Evolutionary conservation across 2,113 vertebrate genomes (phyloP).

Genomic region (Theristicus caerulescens): DNA sequence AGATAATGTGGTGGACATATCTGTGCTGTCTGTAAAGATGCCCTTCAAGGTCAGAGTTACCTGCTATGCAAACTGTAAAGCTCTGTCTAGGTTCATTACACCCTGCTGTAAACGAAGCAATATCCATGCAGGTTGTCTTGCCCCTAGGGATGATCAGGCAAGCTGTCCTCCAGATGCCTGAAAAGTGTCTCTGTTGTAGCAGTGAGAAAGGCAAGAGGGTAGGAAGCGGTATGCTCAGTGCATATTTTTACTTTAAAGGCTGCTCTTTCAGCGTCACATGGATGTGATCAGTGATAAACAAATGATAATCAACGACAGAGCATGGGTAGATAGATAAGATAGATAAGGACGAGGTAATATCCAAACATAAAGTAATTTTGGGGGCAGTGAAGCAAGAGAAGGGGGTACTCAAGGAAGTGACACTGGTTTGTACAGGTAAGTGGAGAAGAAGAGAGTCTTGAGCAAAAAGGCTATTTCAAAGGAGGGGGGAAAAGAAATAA

Average conservation of each 20-base stretch:
- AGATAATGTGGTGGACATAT: fast-evolving
- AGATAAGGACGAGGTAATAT: neutral
- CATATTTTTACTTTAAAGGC: neutral
- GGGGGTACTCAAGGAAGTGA: too few species aligned
- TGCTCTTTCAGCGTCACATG: neutral
- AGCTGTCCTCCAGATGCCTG: neutral
- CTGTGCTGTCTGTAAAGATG: neutral
- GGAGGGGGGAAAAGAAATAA: neutral
- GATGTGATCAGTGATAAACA: neutral
- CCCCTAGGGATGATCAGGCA: neutral
- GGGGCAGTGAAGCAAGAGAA: neutral
- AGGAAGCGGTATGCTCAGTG: too few species aligned
- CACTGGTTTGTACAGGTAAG: neutral
- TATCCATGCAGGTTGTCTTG: neutral
- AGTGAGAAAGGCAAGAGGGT: neutral
- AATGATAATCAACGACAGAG: neutral
- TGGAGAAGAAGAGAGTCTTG: neutral
- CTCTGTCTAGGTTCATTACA: neutral
- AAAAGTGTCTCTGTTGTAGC: neutral
- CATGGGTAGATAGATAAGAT: too few species aligned
- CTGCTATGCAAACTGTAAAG: neutral
- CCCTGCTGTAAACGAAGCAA: too few species aligned
- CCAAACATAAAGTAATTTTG: neutral
- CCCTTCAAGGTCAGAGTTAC: neutral
- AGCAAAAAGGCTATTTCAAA: neutral